phyloP scores from a whole-genome alignment of 2,888 invertebrate species.

The Phyto melanocephala region DNA sequence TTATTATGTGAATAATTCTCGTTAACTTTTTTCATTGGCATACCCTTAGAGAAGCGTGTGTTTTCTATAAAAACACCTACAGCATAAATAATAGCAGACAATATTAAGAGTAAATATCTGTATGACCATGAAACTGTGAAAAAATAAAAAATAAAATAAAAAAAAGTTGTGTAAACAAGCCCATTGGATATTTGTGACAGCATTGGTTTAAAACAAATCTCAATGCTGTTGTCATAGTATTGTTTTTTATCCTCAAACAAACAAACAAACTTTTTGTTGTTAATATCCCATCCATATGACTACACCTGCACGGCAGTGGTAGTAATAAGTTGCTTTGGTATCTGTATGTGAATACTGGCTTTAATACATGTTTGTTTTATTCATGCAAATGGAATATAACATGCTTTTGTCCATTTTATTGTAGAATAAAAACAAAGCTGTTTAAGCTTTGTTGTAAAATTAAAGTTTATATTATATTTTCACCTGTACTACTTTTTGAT shows the following conservation, averaged over 20 bases:
- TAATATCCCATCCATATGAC: not conserved
- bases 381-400: not conserved
- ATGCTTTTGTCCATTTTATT: not conserved
- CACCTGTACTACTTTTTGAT: not conserved
- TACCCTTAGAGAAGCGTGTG: too few relatives aligned
- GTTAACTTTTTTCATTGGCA: too few relatives aligned
- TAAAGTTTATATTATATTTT: not conserved
- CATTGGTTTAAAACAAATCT: slow-evolving; percentile 36
- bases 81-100: not conserved
- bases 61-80: too few relatives aligned
- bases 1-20: too few relatives aligned
- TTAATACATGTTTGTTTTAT: not conserved
- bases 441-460: not conserved
- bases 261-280: too few relatives aligned
- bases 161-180: slow-evolving; percentile 48
- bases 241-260: not conserved
- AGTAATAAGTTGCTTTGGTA: not conserved
- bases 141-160: not conserved
- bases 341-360: not conserved
- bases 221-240: slow-evolving; percentile 18
- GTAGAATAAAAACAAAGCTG: not conserved
- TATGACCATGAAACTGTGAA: not conserved
- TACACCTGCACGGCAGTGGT: not conserved
- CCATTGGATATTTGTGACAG: slow-evolving; percentile 41
- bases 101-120: not conserved